These are phyloP conservation scores for Malthinus seriepunctatus DNA, from an alignment of 2,888 invertebrate genomes.

Conservation along the genomic window DNA sequence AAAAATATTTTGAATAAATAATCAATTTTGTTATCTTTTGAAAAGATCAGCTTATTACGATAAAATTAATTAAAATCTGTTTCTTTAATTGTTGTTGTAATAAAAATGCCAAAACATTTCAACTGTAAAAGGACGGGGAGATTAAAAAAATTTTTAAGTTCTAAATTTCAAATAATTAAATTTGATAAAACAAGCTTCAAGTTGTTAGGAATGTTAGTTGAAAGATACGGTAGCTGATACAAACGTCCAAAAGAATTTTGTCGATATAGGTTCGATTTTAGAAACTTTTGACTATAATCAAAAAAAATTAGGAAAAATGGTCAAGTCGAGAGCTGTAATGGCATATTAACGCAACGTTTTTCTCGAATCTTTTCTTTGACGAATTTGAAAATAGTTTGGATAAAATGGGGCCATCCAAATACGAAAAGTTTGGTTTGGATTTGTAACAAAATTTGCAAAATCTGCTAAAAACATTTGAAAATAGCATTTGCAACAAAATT, in stretches of 20 bases:
- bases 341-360: no score
- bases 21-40: no score
- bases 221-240: slow-evolving; percentile 43
- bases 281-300: slow-evolving; percentile 4
- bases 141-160: slow-evolving; percentile 40
- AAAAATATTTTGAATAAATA: not conserved
- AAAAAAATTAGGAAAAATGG: slow-evolving; percentile 7
- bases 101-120: slow-evolving; percentile 18
- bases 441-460: not conserved
- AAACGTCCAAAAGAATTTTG: slow-evolving; percentile 33
- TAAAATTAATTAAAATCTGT: not conserved
- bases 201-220: slow-evolving; percentile 41
- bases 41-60: not conserved
- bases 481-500: not conserved
- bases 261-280: not conserved
- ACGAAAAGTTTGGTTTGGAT: no score
- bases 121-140: slow-evolving; percentile 32
- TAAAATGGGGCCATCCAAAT: no score
- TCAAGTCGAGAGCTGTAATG: not conserved
- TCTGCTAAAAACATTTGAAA: not conserved
- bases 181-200: slow-evolving; percentile 44
- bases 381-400: no score
- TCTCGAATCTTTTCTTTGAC: no score
- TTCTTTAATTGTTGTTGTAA: not conserved
- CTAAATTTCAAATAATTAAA: slow-evolving; percentile 46